These are phyloP conservation scores for Peromyscus eremicus DNA, from an alignment of 2,797 vertebrate genomes.

Conservation along the genomic window DNA sequence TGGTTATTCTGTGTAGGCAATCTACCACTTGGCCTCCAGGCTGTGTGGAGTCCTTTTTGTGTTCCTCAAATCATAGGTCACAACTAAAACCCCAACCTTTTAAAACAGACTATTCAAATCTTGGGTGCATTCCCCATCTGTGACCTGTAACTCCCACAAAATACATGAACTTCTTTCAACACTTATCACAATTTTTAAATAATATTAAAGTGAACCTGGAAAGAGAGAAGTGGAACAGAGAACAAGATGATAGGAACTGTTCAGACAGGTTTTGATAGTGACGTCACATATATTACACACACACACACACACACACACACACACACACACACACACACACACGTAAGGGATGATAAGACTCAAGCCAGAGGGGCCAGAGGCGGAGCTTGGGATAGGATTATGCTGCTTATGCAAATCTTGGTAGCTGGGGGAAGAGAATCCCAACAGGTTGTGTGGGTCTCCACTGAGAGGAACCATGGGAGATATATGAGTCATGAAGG, in stretches of 20 bases:
- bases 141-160: constrained; percentile 34
- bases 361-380: neutral
- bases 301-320: neutral
- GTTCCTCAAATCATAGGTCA: neutral
- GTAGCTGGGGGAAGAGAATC: neutral
- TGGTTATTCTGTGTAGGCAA: neutral
- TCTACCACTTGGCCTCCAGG: neutral
- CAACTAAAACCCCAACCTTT: neutral
- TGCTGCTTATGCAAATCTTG: neutral
- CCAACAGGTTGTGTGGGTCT: neutral
- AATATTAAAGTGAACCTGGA: neutral
- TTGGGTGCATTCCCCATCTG: constrained; percentile 2
- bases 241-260: neutral
- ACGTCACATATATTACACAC: neutral
- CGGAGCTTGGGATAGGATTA: neutral
- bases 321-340: neutral
- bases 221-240: neutral
- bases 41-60: neutral
- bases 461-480: neutral
- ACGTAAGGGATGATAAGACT: neutral
- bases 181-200: neutral
- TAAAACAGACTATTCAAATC: constrained; percentile 38
- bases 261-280: neutral
- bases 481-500: neutral
- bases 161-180: neutral